Evolutionary conservation across 2,888 invertebrate species (phyloP), one percentile per base, ranked within the genome.

Genomic region (Hedychridium roseum): DNA sequence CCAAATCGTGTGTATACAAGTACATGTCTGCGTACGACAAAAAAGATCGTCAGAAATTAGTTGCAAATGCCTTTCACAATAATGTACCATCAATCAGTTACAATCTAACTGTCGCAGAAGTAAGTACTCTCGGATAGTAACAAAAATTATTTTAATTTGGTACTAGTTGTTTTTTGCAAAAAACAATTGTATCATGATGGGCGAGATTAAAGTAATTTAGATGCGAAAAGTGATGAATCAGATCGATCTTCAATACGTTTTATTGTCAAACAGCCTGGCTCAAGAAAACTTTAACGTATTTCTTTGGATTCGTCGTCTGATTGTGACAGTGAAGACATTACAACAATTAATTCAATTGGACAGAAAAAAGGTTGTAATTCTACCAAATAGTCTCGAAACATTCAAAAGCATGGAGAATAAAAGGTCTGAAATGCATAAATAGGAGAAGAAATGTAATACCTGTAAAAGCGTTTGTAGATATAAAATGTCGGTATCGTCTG

Each of bases 381-480:
- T 20, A 23, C 12, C 26, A 51, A 49, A 26, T 57, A 48, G 54
- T 17, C 37, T 12, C 54, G 56, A 60, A 62, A 61, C 55, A 43
- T 50, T 46, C 50, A 56, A 49, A 59, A 50, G 44, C 40, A 50
- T 55, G 54, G 54, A 37, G 50, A 46, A 51, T 38, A 58, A 56
- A 57, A 52, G 47, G 37, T 57, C 50, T 57, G 55, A 48, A 32
- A 57, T 57, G 55, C 49, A 57, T 46, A 34, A 57, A 52, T 50
- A 54, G 46, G 35, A 34, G 45, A 50, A 50, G 49, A 52, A 53
- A 55, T 43, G 49, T 57, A 57, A 46, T 46, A 50, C 50, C 46
- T 37, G 54, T 48, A 54, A 55, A 52, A 55, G 41, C 50, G 47
- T 58, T 52, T 56, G 50, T 57, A 46, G 57, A 63, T 58, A 50